Percentiles rank a stretch among this genome's conserved stretches.
phyloP scores from a whole-genome alignment of 2,113 vertebrate species.

The Ceuthmochares aereus region DNA sequence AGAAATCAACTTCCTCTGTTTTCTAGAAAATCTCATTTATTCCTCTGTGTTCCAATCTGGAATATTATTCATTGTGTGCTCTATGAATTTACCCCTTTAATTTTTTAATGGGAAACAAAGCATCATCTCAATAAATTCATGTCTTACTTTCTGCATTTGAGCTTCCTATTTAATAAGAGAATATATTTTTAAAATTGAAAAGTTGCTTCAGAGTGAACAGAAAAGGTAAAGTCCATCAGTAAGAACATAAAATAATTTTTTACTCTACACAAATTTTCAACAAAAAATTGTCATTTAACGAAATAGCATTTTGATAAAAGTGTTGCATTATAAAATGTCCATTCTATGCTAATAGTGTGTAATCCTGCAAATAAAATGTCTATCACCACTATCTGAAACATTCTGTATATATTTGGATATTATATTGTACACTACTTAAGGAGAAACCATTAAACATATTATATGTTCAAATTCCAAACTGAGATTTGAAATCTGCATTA shows the following conservation, averaged over 20 bases:
- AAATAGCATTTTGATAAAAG: background rate
- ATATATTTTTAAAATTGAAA: background rate
- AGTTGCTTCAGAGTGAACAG: background rate
- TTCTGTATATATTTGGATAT: background rate
- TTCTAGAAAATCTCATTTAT: background rate
- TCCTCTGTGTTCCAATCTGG: background rate
- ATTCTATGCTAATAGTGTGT: background rate
- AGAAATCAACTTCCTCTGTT: background rate
- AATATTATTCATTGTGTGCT: background rate
- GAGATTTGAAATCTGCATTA: background rate
- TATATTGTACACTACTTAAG: background rate
- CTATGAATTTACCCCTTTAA: background rate
- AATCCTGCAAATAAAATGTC: background rate
- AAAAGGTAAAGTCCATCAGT: background rate
- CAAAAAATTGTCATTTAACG: background rate
- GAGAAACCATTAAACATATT: background rate
- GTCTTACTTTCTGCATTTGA: background rate
- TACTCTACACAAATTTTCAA: background rate
- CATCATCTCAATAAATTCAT: background rate
- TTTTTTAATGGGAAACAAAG: background rate
- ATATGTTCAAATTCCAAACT: background rate
- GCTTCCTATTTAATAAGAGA: background rate
- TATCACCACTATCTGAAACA: background rate
- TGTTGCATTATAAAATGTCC: background rate
- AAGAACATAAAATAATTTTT: background rate